phyloP scores from a whole-genome alignment of 2,797 vertebrate species.

The Morus bassanus region DNA sequence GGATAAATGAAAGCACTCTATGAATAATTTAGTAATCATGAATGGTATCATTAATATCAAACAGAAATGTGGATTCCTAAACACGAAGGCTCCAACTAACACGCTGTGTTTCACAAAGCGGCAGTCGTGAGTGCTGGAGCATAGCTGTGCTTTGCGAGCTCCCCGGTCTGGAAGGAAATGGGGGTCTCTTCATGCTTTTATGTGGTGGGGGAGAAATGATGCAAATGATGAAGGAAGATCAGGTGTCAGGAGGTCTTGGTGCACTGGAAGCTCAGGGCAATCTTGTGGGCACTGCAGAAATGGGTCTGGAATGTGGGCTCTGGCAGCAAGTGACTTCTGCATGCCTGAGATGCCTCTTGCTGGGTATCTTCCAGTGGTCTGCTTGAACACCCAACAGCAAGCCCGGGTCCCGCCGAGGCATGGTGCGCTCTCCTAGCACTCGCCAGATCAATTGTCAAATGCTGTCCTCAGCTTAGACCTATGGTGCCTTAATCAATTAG shows the following conservation, averaged over 20 bases:
- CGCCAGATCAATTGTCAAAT: background rate
- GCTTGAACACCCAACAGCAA: background rate
- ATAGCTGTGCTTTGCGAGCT: accelerated
- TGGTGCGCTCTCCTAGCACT: background rate
- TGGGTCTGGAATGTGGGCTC: accelerated
- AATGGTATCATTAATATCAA: background rate
- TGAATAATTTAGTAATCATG: background rate
- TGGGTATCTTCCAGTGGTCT: background rate
- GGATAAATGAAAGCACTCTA: background rate
- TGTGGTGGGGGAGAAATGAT: background rate
- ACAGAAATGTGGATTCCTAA: background rate
- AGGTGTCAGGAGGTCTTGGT: background rate
- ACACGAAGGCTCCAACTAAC: background rate
- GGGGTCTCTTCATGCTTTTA: background rate
- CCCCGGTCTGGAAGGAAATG: accelerated
- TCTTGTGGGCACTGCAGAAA: background rate
- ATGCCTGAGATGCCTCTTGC: background rate
- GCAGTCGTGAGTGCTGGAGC: background rate
- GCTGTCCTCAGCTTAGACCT: background rate
- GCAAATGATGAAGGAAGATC: background rate
- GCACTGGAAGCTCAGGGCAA: background rate
- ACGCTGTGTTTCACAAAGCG: background rate
- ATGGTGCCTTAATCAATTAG: background rate
- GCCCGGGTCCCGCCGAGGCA: accelerated
- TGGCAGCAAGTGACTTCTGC: background rate